Conservation (phyloP, 2,888 invertebrate species). For the Cyclophora albipunctata region DNA sequence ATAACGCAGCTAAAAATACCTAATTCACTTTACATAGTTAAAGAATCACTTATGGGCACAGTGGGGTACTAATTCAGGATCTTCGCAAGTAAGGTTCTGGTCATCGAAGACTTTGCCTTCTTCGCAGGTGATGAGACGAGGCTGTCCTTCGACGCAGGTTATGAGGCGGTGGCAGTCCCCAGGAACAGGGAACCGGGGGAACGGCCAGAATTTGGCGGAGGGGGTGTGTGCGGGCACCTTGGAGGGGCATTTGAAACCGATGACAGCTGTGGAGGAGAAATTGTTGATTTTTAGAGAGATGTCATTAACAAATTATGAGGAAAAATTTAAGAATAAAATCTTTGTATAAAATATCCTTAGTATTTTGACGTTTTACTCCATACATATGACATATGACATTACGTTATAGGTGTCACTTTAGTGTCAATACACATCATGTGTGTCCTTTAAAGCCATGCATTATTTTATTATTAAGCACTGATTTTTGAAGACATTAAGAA, state of each 20-base stretch:
- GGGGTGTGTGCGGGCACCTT: slow-evolving; percentile 87
- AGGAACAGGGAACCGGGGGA: slow-evolving; percentile 91
- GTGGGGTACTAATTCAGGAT: slow-evolving; percentile 77
- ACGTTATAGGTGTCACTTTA: too few relatives aligned
- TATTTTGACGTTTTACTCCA: too few relatives aligned
- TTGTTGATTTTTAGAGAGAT: neutral
- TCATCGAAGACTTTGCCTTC: slow-evolving; percentile 92
- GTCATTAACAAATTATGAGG: too few relatives aligned
- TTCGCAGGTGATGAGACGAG: slow-evolving; percentile 90
- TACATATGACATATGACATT: too few relatives aligned
- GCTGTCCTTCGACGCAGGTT: slow-evolving; percentile 93
- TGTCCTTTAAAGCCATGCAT: too few relatives aligned
- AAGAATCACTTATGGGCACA: slow-evolving; percentile 30
- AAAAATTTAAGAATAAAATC: too few relatives aligned
- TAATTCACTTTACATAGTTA: too few relatives aligned
- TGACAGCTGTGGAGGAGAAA: slow-evolving; percentile 78
- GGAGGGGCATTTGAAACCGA: slow-evolving; percentile 93
- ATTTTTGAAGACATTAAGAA: too few relatives aligned
- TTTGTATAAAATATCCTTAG: too few relatives aligned
- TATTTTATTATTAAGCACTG: too few relatives aligned
- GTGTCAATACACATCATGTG: too few relatives aligned
- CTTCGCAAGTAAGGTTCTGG: slow-evolving; percentile 87
- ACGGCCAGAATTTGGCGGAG: slow-evolving; percentile 93
- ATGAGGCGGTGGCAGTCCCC: slow-evolving; percentile 91
- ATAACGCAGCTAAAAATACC: too few relatives aligned